These are phyloP conservation scores for Pycnomerus fuliginosus DNA, from an alignment of 2,888 invertebrate genomes.

Conservation along the genomic window DNA sequence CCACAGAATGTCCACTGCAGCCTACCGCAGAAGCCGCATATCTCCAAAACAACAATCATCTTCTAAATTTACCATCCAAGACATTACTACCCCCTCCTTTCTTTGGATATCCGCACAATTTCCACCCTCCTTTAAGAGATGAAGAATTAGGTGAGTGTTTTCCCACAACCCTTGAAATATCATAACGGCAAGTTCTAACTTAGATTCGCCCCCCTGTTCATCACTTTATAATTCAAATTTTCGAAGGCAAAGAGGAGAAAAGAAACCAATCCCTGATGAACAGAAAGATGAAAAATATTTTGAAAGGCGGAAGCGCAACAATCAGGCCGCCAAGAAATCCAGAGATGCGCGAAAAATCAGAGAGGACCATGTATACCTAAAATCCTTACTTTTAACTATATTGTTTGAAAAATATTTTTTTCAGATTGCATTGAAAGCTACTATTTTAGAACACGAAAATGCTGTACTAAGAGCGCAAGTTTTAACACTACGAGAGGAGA, in stretches of 20 bases:
- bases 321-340: slow-evolving; percentile 90
- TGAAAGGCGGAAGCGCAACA: slow-evolving; percentile 82
- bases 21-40: slow-evolving; percentile 9
- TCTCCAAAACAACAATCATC: slow-evolving; percentile 16
- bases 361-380: slow-evolving; percentile 73
- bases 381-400: background rate
- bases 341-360: slow-evolving; percentile 83
- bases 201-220: slow-evolving; percentile 23
- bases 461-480: slow-evolving; percentile 82
- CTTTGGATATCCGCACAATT: slow-evolving; percentile 23
- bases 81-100: slow-evolving; percentile 18
- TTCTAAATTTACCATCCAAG: slow-evolving; percentile 19
- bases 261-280: slow-evolving; percentile 82
- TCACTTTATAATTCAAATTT: slow-evolving; percentile 33
- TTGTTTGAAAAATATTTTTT: too few relatives aligned
- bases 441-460: slow-evolving; percentile 84
- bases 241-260: slow-evolving; percentile 72
- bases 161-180: background rate
- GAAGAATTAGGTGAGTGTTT: slow-evolving; percentile 22
- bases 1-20: slow-evolving; percentile 8
- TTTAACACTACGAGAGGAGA: slow-evolving; percentile 76
- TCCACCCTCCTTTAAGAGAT: slow-evolving; percentile 18
- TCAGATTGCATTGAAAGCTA: slow-evolving; percentile 80
- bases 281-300: slow-evolving; percentile 89
- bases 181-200: background rate